Base-by-base conservation (phyloP, 2,113 vertebrate species). In the Cairina moschata region DNA sequence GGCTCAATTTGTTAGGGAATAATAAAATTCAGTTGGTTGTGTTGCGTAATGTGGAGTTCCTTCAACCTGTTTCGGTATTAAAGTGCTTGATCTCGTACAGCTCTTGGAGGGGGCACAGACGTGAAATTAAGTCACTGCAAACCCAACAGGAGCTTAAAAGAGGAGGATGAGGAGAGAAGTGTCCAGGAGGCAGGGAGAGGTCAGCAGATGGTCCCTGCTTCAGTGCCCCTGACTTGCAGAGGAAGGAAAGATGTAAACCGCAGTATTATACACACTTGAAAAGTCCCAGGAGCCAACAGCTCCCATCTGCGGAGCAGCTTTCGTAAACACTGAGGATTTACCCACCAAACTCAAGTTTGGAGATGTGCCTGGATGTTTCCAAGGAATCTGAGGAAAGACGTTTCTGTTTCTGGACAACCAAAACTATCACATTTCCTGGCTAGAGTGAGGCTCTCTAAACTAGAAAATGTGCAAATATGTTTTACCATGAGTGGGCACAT, bases 391-490 rank as follows among this genome's bases (percentile, higher is more conserved):
- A 87, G 89, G 62, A 66, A 89, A 93, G 80, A 76, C 0, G 4
- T 91, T 92, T 65, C 92, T 86, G 77, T 89, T 97, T 90, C 94
- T 73, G 95, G 94, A 93, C 93, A 92, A 92, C 85, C 66, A 78
- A 72, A 93, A 91, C 44, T 29, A 72, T 84, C 89, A 82, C 62
- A 79, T 91, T 93, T 95, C 74, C 93, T 87, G 69, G 74, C 74
- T 82, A 11, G 48, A 79, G 74, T 14, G 16, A 82, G 62, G 58
- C 91, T 82, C 42, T 89, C 62, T 31, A 44, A 82, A 85, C 54
- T 54, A 62, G 75, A 95, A 93, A 90, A 84, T 68, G 68, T 87
- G 63, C 74, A 92, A 92, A 91, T 65, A 40, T 66, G 62, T 87
- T 91, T 92, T 85, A 84, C 36, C 29, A 38, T 69, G 34, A 96